Base-by-base conservation (phyloP, 2,113 vertebrate genomes). In the Brienomyrus longianalis region DNA sequence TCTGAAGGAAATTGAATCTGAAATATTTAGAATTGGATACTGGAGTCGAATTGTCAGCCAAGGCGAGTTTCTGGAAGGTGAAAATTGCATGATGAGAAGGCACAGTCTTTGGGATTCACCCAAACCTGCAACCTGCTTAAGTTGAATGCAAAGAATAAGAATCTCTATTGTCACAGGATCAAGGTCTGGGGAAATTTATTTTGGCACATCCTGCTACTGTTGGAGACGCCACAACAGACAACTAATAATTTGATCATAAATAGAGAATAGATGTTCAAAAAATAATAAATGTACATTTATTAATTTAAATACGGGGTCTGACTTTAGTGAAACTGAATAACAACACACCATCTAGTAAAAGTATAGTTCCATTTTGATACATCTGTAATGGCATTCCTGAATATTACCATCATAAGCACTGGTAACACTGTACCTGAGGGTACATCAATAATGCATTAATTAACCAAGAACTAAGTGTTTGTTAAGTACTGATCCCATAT, bases 1-100 rank as follows among this genome's bases (percentile, higher is more conserved):
- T 39, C 56, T 62, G 85, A 86, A 86, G 39, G 54, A 88, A 88
- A 88, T 88, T 45, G 21, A 62, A 88, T 88, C 52, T 43, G 31
- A 88, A 66, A 66, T 88, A 87, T 52, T 87, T 52, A n/a, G 27
- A 88, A 88, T 88, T 45, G 35, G 35, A 45, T 62, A 86, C 85
- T 86, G 54, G 31, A 21, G 39, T 13, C 17, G 19, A 31, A 59
- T 21, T 39, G 52, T 19, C 3, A 11, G 21, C 17, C 1, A 19
- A 51, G 17, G 35, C 17, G 52, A 27, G 21, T 45, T 39, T 54
- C 50, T 35, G 45, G 50, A n/a, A 86, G 47, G 19, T 27, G 85
- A 5, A 35, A 31, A 86, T 43, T 84, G 45, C 52, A n/a, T n/a
- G 27, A 52, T 86, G 50, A 27, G n/a, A 35, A 50, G 4, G 10